phyloP scores from a whole-genome alignment of 2,113 vertebrate species.

The rat (Rattus norvegicus) region DNA sequence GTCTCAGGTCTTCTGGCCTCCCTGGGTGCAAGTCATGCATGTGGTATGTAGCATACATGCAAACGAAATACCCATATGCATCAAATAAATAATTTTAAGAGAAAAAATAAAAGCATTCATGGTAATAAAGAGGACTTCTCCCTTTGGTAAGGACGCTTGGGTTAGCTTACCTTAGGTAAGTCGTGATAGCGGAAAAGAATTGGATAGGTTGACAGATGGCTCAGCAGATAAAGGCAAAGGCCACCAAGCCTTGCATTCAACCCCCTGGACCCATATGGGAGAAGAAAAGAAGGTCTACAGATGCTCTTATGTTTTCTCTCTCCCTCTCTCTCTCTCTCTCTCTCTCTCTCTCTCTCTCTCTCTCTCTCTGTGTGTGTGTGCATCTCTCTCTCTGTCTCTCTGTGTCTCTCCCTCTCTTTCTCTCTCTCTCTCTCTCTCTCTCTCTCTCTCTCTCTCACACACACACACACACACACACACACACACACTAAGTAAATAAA shows the following conservation, averaged over 20 bases:
- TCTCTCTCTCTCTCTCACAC: too few relatives aligned
- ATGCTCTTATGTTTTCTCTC: too few relatives aligned
- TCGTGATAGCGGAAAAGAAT: not conserved
- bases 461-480: too few relatives aligned
- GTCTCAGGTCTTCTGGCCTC: not conserved
- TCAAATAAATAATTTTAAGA: not conserved
- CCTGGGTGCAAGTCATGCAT: not conserved
- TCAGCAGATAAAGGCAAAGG: not conserved
- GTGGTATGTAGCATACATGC: too few relatives aligned
- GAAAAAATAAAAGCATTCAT: not conserved
- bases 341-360: too few relatives aligned
- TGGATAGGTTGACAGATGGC: not conserved
- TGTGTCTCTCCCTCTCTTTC: too few relatives aligned
- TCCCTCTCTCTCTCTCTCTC: too few relatives aligned
- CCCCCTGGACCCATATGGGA: not conserved
- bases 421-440: too few relatives aligned
- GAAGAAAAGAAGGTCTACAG: not conserved
- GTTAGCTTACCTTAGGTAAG: constrained; percentile 14
- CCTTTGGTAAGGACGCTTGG: not conserved
- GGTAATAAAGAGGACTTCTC: constrained; percentile 47
- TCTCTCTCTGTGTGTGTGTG: too few relatives aligned
- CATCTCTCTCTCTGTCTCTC: too few relatives aligned
- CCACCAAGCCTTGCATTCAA: not conserved
- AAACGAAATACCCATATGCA: not conserved
- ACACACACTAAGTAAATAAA: too few relatives aligned